Base-by-base conservation (phyloP, 53 echinoderm and acorn worm species). In the Crossaster papposus region DNA sequence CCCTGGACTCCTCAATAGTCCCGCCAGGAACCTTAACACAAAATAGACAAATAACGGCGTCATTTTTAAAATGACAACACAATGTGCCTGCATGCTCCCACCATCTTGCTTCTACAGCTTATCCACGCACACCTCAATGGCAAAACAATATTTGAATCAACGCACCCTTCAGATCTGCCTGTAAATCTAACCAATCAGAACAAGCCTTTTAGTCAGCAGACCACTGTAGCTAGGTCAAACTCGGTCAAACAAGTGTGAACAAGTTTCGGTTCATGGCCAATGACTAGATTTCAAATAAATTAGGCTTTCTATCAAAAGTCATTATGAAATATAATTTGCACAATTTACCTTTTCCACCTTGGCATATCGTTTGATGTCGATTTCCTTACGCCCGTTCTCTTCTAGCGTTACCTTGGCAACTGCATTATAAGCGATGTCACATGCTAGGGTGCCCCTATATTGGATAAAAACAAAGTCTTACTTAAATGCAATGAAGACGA, bases 321-420 rank as follows among this genome's bases (percentile, higher is more conserved):
- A 9, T 1, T 44, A 2, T 58, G 58, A 20, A 58, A 0, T 58
- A 15, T 17, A 58, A 11, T 20, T 58, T 58, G 12, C 22, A 44
- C 34, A 50, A 52, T 81, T 82, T 88, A 98, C 98, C 98, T 98
- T 98, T 83, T 98, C 98, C 29, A 98, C 98, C 89, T 98, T 98
- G 31, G 98, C 98, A 72, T 98, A 98, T 36, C 98, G 85, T 81
- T 98, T 98, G 89, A 98, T 98, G 90, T 98, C 98, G n/a, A 98
- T 98, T 85, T 98, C 98, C 34, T 94, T 94, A 37, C 95, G 82
- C 1, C 98, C 98, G 86, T 98, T 94, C 72, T 98, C 98, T 50
- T 98, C 98, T 14, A 98, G 70, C 13, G 83, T 89, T 22, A 98
- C 98, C 50, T 94, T 98, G 53, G 93, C 81, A 18, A 95, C 95